Base-by-base conservation (phyloP, 2,113 vertebrate species). In the Salvelinus fontinalis region DNA sequence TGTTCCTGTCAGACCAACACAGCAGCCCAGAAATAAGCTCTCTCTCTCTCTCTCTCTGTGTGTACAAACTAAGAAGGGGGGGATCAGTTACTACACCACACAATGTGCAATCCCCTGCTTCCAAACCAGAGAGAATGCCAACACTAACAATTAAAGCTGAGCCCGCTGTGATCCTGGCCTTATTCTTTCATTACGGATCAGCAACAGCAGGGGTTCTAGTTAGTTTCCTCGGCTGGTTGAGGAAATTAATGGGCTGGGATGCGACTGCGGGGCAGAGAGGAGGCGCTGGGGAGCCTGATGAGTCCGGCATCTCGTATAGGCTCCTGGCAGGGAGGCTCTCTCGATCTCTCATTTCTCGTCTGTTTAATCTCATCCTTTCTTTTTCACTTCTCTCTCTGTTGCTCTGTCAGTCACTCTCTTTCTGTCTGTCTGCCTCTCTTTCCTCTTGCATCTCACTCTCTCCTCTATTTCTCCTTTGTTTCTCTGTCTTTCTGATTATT, bases 61-160 rank as follows among this genome's bases (percentile, higher is more conserved):
- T 20, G 20, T 82, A 77, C 78, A 75, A 73, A 73, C 75, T 75
- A 69, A 70, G 75, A 84, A 5, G 51, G 51, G 82, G 27, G 80
- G 79, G 85, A 89, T 84, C 74, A 71, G 79, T 85, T 79, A 64
- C 48, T 39, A 67, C 48, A 31, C 60, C 49, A 54, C 51, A 7
- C 69, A 39, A n/a, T 75, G 73, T 77, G 44, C 70, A 80, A 80
- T 70, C 78, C 80, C 67, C 75, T 2, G 72, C 73, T 80, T 86
- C 48, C 79, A 75, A 76, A 44, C 18, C 62, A 67, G 78, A 85
- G 79, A 77, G 76, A 87, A 73, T 73, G 81, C 82, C 85, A 85
- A 81, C 81, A 77, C 74, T 87, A 88, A 92, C 90, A 91, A 91
- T 90, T 85, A 87, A 88, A 86, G 81, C 69, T 76, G 81, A 49